Percentiles rank a stretch among this genome's conserved stretches.
phyloP scores from a whole-genome alignment of 2,113 vertebrate species.

The Zosterops borbonicus region DNA sequence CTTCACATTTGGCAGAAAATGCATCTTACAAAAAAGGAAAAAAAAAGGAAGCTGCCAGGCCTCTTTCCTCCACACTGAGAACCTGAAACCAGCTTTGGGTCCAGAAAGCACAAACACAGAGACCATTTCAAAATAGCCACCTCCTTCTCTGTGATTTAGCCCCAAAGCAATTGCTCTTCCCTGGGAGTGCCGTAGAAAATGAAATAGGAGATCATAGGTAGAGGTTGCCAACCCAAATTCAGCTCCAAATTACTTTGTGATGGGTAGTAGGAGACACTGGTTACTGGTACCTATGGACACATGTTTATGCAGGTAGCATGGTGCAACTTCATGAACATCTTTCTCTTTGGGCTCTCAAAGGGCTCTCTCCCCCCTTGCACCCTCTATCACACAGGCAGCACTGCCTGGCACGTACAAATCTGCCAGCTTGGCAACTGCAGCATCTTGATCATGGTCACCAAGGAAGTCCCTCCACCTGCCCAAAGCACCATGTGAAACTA shows the following conservation, averaged over 20 bases:
- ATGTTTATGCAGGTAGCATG: background rate
- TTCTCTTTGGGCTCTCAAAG: background rate
- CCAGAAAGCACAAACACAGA: background rate
- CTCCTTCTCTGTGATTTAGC: background rate
- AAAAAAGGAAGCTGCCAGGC: background rate
- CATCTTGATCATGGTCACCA: background rate
- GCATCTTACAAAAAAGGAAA: background rate
- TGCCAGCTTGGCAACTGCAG: background rate
- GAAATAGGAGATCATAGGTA: background rate
- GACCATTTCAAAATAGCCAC: background rate
- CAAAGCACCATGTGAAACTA: background rate
- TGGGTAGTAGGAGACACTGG: background rate
- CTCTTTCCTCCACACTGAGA: background rate
- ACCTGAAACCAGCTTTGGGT: background rate
- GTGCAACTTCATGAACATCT: background rate
- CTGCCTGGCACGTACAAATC: accelerated
- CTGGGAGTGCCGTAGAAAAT: background rate
- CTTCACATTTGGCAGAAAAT: constrained; percentile 4
- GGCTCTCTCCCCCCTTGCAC: background rate
- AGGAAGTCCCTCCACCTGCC: background rate
- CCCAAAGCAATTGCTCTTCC: background rate
- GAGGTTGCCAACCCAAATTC: background rate
- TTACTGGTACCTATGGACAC: background rate
- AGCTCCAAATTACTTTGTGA: background rate
- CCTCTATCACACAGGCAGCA: background rate